Base-by-base conservation (phyloP, 1,140 invertebrate genomes). In the Zaprionus lachaisei region DNA sequence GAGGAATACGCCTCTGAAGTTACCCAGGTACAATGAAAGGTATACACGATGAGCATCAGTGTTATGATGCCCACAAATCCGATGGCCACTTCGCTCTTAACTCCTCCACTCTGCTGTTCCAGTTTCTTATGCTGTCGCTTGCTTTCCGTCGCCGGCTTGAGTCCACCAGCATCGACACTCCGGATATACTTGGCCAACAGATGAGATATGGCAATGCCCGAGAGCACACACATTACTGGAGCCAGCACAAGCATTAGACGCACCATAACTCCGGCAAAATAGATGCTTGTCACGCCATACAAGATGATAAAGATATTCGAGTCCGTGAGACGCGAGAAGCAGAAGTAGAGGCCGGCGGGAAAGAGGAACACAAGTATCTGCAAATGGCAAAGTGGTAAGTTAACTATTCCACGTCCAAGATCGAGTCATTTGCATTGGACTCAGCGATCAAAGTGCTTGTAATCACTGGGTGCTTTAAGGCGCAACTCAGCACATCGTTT, bases 181-280 rank as follows among this genome's bases (percentile, higher is more conserved):
- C 97, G 98, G 94, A 99, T 98, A 83, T 99, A 99, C 26, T 96
- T 97, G n/a, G 95, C 94, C 24, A 99, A 94, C 64, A 99, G 94
- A 72, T 97, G 95, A 1, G 98, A 99, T 5, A 98, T 96, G 15
- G 98, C 98, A 56, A 99, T 98, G 47, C 98, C 98, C 2, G 97
- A 98, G 2, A 99, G 94, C 76, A 99, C 98, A 90, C 98, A 99
- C 98, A 99, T 99, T 0, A 99, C 98, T 2, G 99, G 99, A 1
- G 99, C 98, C 61, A 99, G 94, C 5, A 99, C 98, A 83, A 99
- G 94, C 98, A 99, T 99, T 34, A 99, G 94, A 94, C 99, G 98
- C 17, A 99, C 98, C 99, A 99, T 99, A 20, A 99, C 98, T 81
- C 98, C 98, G 63, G 98, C 98, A 95, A 99, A 99, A 93, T 99